Conservation (phyloP, 1,140 invertebrate genomes). For the Hycleus phaleratus region DNA sequence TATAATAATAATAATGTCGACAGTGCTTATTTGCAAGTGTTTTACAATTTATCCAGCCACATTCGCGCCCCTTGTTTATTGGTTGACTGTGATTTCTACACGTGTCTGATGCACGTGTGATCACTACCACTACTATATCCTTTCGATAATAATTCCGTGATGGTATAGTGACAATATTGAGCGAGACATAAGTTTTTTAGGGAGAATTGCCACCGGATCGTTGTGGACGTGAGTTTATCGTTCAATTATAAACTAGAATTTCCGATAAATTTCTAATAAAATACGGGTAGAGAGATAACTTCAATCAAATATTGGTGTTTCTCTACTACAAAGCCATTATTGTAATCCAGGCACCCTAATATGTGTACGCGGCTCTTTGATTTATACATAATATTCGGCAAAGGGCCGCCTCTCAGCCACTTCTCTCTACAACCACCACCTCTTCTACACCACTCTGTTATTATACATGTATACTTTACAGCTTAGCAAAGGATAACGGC, state of each 20-base stretch:
- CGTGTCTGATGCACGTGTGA: constrained; percentile 36
- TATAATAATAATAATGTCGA: constrained; percentile 25
- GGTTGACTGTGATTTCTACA: constrained; percentile 38
- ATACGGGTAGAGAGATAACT: constrained; percentile 22
- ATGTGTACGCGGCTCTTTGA: constrained; percentile 24
- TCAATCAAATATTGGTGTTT: constrained; percentile 24
- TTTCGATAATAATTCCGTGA: too few species aligned
- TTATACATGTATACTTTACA: constrained; percentile 26
- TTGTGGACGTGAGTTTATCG: not conserved
- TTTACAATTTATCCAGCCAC: constrained; percentile 40
- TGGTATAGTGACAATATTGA: too few species aligned
- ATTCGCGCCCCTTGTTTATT: constrained; percentile 39
- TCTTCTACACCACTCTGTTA: constrained; percentile 8
- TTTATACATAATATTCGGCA: constrained; percentile 27
- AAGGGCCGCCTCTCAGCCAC: constrained; percentile 15
- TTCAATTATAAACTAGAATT: constrained; percentile 24
- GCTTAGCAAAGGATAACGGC: constrained; percentile 23
- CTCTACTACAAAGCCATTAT: constrained; percentile 25
- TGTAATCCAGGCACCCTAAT: constrained; percentile 25
- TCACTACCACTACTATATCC: too few species aligned
- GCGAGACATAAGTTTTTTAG: too few species aligned
- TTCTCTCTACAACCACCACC: not conserved
- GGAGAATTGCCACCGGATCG: too few species aligned
- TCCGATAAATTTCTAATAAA: constrained; percentile 22
- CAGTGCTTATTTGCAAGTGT: constrained; percentile 40